Base-by-base conservation (phyloP, 2,888 invertebrate species). In the Argyresthia goedartella region DNA sequence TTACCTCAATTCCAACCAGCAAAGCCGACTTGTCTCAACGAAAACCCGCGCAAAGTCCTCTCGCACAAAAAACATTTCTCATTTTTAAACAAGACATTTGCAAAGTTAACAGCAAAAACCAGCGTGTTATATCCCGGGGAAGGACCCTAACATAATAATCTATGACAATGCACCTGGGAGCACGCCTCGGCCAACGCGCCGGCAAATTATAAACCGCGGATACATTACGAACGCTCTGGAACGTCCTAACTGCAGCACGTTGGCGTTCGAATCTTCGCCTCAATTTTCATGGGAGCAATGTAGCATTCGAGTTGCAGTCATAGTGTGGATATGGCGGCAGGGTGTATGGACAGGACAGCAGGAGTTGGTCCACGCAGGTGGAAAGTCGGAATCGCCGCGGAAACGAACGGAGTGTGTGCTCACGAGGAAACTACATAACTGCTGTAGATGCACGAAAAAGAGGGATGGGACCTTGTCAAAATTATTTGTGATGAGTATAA, bases 81-180 rank as follows among this genome's bases (percentile, higher is more conserved):
- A 33, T 47, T n/a, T 47, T 35, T 33, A 47, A 47, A 33, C 34
- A 13, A 33, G 34, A 47, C n/a, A 47, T 47, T 36, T 48, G 48
- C 36, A 48, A 35, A 48, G 9, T 9, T 15, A 42, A 49, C 11
- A 49, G 49, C 49, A 49, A 49, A 49, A 49, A 33, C 42, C 11
- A 16, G n/a, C 41, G 33, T 16, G 11, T 35, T 36, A 49, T 25
- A 8, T 49, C 49, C n/a, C 49, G 15, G 49, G 41, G 41, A 42
- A 36, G 25, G 2, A 25, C 25, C 25, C 25, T 55, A 52, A 54
- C 56, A 55, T 55, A 53, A 56, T 56, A 54, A 58, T 55, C 52
- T 57, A 54, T 56, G 56, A 56, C 58, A 60, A 57, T 60, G 54
- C 57, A 57, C 56, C 54, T 47, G 55, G 57, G 55, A 41, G 36